Percentiles rank a stretch among this genome's conserved stretches.
Evolutionary conservation across 2,797 vertebrate species (phyloP).

Genomic region (Myripristis jacobus): DNA sequence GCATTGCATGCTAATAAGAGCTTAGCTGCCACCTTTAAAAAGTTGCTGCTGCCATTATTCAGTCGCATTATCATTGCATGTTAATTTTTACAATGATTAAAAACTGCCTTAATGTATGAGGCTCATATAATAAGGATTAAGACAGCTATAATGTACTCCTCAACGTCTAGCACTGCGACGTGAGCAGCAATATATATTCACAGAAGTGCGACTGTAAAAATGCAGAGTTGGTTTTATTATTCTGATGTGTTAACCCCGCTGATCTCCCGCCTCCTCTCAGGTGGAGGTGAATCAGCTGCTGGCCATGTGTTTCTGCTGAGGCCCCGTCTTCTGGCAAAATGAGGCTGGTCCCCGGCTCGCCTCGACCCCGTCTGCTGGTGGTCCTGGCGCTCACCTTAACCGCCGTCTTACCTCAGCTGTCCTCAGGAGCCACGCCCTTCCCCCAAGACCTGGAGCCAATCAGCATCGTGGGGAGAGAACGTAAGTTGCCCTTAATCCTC

Average conservation of each 20-base stretch:
- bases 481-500: slow-evolving; percentile 71
- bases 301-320: slow-evolving; percentile 84
- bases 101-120: neutral
- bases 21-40: slow-evolving; percentile 24
- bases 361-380: slow-evolving; percentile 74
- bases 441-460: slow-evolving; percentile 87
- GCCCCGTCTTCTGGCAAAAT: slow-evolving; percentile 76
- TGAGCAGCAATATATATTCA: neutral
- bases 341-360: slow-evolving; percentile 78
- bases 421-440: slow-evolving; percentile 80
- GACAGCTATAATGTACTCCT: neutral
- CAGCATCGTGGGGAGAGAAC: slow-evolving; percentile 79
- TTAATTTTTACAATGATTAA: neutral
- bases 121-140: neutral
- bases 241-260: neutral
- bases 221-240: neutral
- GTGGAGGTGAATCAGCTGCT: slow-evolving; percentile 61
- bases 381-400: slow-evolving; percentile 73
- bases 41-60: slow-evolving; percentile 3
- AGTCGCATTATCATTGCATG: neutral
- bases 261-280: slow-evolving; percentile 54
- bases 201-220: neutral
- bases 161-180: neutral
- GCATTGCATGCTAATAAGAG: slow-evolving; percentile 58
- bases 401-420: slow-evolving; percentile 71